These are phyloP conservation scores for Casuarius casuarius DNA, from an alignment of 2,113 vertebrate genomes.

Conservation along the genomic window DNA sequence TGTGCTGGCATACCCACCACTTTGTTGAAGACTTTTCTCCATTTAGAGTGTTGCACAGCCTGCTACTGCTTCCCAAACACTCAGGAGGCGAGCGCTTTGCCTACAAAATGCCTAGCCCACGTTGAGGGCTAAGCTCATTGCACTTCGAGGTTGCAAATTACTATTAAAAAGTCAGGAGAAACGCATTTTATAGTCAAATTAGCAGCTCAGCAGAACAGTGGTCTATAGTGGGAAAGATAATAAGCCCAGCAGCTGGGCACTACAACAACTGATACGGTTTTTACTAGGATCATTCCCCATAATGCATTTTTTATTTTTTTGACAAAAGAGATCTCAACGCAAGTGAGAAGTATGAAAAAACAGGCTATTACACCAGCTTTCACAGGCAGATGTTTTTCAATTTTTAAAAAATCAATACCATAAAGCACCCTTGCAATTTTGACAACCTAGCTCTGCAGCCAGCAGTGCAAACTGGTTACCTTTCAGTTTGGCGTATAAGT, in stretches of 20 bases:
- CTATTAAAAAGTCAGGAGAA: conserved; percentile 8
- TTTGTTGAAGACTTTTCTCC: neutral
- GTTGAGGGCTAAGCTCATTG: neutral
- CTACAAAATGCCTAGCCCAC: neutral
- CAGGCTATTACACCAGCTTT: neutral
- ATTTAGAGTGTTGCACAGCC: neutral
- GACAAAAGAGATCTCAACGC: neutral
- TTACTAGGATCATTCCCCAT: neutral
- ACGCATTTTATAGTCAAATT: neutral
- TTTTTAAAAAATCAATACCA: neutral
- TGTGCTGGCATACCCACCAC: neutral
- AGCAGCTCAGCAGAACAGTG: conserved; percentile 17
- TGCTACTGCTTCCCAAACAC: neutral
- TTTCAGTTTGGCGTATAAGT: conserved; percentile 37
- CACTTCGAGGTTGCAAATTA: neutral
- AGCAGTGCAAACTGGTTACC: conserved; percentile 30
- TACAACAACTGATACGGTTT: neutral
- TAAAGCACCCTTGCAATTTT: conserved; percentile 45
- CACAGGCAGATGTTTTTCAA: conserved; percentile 31
- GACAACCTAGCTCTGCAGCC: conserved; percentile 45
- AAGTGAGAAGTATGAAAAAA: conserved; percentile 25
- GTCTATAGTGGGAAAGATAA: neutral
- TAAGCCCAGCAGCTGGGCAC: neutral
- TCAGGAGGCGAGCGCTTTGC: neutral
- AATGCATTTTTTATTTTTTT: neutral